Evolutionary conservation across 2,113 vertebrate species (phyloP).

Genomic region (Grammomys surdaster): DNA sequence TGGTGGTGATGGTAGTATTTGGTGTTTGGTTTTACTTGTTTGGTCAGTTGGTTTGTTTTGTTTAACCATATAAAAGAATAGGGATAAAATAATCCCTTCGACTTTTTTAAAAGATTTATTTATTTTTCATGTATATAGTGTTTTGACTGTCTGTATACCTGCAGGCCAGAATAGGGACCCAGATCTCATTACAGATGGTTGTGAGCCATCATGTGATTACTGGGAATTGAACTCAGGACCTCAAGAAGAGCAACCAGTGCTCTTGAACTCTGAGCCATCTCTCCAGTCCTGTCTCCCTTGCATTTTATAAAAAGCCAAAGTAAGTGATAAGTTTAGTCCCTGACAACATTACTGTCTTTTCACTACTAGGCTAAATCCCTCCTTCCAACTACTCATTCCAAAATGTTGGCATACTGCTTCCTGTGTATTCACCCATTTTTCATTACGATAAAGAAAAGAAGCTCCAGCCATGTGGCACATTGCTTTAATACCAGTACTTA

Average conservation of each 20-base stretch:
- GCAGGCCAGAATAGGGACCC: too few species aligned
- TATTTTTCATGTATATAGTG: background rate
- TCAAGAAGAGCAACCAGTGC: too few species aligned
- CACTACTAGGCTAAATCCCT: background rate
- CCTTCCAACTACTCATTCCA: background rate
- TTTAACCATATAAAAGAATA: background rate
- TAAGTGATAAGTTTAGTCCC: background rate
- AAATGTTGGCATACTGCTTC: background rate
- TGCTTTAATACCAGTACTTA: background rate
- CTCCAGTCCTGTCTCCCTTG: background rate
- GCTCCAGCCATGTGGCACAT: background rate
- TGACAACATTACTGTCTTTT: background rate
- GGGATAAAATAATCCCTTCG: background rate
- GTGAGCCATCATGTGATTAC: too few species aligned
- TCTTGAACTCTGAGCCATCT: too few species aligned
- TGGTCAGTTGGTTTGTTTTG: background rate
- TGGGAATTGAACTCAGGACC: too few species aligned
- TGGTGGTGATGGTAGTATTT: background rate
- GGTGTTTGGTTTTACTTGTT: background rate
- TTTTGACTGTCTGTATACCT: too few species aligned
- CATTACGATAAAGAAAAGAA: background rate
- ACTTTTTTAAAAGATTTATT: background rate
- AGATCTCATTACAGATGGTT: too few species aligned
- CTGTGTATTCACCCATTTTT: background rate
- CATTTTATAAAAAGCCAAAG: background rate